Conservation (phyloP, 2,113 vertebrate genomes). For the Sturnus vulgaris region DNA sequence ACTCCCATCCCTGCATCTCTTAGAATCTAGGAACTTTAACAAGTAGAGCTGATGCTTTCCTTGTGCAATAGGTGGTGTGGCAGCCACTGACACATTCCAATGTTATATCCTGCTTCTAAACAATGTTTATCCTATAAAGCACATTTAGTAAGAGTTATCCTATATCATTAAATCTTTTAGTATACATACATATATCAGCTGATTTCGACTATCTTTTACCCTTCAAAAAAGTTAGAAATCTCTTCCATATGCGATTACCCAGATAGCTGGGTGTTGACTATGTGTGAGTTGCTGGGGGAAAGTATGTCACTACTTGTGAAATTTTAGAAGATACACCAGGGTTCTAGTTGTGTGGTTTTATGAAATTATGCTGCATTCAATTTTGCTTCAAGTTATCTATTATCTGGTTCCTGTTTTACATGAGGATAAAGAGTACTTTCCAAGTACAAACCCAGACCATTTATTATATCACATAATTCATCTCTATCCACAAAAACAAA, state of each 20-base stretch:
- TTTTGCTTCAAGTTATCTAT: background rate
- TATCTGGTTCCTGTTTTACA: background rate
- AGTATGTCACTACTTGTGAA: background rate
- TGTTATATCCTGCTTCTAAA: background rate
- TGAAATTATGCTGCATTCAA: background rate
- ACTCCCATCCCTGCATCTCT: accelerated
- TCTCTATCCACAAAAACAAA: background rate
- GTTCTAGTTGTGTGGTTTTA: background rate
- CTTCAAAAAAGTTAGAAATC: background rate
- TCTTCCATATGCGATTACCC: background rate
- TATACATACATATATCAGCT: background rate
- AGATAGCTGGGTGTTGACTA: background rate
- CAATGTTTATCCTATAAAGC: background rate
- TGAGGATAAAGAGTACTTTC: background rate
- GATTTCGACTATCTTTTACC: background rate
- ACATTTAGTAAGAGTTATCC: background rate
- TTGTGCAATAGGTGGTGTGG: background rate
- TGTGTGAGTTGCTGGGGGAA: background rate
- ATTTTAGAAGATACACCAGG: background rate
- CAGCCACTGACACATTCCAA: background rate
- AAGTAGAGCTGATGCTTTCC: background rate
- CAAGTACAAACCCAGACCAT: background rate
- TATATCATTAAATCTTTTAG: background rate
- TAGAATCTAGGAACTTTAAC: background rate
- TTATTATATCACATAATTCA: background rate